Evolutionary conservation across 53 echinoderm and acorn worm genomes (phyloP).

Genomic region (Crossaster papposus): DNA sequence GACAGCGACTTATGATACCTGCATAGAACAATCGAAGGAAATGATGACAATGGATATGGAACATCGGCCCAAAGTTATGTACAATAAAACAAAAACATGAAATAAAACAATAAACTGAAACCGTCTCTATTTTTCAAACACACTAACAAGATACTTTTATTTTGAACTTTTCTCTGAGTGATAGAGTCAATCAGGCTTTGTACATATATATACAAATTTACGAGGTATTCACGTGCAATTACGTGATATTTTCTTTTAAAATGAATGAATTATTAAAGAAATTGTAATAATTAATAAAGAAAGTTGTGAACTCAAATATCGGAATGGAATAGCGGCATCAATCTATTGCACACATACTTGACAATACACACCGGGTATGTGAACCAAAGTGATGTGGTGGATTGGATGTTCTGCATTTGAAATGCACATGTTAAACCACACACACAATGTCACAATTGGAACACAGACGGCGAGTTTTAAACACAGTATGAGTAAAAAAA

Average conservation of each 20-base stretch:
- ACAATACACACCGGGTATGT: conserved; percentile 36
- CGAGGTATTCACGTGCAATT: conserved; percentile 53
- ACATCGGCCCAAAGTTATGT: too few relatives aligned
- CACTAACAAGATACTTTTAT: conserved; percentile 52
- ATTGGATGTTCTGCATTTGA: background rate
- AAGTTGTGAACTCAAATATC: conserved; percentile 28
- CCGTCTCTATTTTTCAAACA: conserved; percentile 41
- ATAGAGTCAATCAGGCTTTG: conserved; percentile 54
- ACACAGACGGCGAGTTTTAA: conserved; percentile 43
- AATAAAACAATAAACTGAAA: background rate
- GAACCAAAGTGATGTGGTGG: background rate
- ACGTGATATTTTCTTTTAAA: conserved; percentile 32
- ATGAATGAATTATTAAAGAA: conserved; percentile 20
- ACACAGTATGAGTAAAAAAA: conserved; percentile 51
- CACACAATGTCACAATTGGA: background rate
- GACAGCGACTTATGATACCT: too few relatives aligned
- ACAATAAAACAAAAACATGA: too few relatives aligned
- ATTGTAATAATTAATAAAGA: conserved; percentile 8
- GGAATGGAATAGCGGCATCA: conserved; percentile 62
- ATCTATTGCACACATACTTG: conserved; percentile 69
- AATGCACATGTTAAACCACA: background rate
- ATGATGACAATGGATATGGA: background rate
- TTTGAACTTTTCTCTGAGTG: background rate
- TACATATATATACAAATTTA: conserved; percentile 51
- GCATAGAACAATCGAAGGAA: background rate